Evolutionary conservation across 2,888 invertebrate genomes (phyloP).

Genomic region (Netelia melanura): DNA sequence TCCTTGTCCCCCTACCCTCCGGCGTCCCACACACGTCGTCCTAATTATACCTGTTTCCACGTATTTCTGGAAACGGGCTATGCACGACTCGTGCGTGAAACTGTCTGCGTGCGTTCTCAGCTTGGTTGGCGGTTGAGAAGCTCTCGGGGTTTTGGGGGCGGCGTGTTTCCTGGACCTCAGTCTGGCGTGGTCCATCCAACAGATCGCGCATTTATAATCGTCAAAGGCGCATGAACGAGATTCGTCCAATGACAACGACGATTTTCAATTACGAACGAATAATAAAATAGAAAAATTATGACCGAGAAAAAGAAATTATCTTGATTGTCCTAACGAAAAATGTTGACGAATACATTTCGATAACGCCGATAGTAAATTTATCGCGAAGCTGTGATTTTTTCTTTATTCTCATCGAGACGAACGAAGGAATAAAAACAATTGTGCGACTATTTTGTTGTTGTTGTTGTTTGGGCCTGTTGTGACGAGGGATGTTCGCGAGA

Average conservation of each 20-base stretch:
- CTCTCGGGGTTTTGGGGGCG: conserved; percentile 65
- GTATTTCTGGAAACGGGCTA: conserved; percentile 84
- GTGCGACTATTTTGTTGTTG: conserved; percentile 1
- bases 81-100: conserved; percentile 72
- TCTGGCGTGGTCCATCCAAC: conserved; percentile 79
- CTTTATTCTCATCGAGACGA: not conserved
- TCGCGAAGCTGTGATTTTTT: not conserved
- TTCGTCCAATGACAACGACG: conserved; percentile 1
- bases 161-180: conserved; percentile 79
- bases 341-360: not conserved
- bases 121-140: conserved; percentile 44
- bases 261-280: not conserved
- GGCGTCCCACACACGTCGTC: conserved; percentile 77
- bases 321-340: not conserved
- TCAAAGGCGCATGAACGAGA: conserved; percentile 31
- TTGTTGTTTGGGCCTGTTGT: not conserved
- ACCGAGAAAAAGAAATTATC: conserved; percentile 6
- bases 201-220: conserved; percentile 64
- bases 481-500: not conserved
- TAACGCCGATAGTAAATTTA: not conserved
- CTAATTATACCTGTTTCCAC: conserved; percentile 83
- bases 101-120: conserved; percentile 71
- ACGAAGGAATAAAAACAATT: not conserved
- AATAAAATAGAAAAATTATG: not conserved
- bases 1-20: conserved; percentile 15